These are phyloP conservation scores for Coelogynopora nodosa DNA, from an alignment of 2,888 invertebrate genomes.

Conservation along the genomic window DNA sequence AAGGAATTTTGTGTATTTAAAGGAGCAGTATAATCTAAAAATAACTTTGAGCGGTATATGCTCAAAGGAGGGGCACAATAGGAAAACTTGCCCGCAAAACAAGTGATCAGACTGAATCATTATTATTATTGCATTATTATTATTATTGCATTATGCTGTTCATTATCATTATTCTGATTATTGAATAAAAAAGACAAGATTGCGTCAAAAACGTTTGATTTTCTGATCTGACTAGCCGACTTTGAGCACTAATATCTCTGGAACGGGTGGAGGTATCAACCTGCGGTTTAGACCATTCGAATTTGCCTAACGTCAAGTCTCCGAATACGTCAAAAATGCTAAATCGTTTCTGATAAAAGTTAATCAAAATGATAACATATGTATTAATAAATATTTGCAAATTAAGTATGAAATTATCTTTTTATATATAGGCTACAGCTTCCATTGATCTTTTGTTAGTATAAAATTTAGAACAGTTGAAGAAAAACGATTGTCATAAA, in stretches of 20 bases:
- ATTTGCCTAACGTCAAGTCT: slow-evolving; percentile 31
- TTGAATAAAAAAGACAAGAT: slow-evolving; percentile 29
- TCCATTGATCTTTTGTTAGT: too few species aligned
- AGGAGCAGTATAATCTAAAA: too few species aligned
- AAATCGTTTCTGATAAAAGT: too few species aligned
- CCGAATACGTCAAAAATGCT: slow-evolving; percentile 17
- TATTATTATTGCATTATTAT: slow-evolving; percentile 31
- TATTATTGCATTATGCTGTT: slow-evolving; percentile 27
- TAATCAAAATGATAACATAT: too few species aligned
- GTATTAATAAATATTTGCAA: too few species aligned
- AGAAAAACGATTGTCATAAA: too few species aligned
- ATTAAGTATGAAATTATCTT: too few species aligned
- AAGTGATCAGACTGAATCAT: slow-evolving; percentile 31
- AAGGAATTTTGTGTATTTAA: too few species aligned
- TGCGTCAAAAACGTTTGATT: slow-evolving; percentile 27
- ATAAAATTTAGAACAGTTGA: too few species aligned
- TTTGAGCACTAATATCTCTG: slow-evolving; percentile 22
- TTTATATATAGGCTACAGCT: too few species aligned
- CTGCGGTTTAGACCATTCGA: slow-evolving; percentile 28
- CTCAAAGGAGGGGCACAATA: too few species aligned
- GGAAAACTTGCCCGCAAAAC: not conserved
- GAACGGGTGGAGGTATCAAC: slow-evolving; percentile 31
- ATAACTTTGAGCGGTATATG: too few species aligned
- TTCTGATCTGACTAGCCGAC: slow-evolving; percentile 28
- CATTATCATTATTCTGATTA: slow-evolving; percentile 31